Evolutionary conservation across 2,888 invertebrate species (phyloP), one percentile per base, ranked within the genome.

Genomic region (Podotricha telesiphe): DNA sequence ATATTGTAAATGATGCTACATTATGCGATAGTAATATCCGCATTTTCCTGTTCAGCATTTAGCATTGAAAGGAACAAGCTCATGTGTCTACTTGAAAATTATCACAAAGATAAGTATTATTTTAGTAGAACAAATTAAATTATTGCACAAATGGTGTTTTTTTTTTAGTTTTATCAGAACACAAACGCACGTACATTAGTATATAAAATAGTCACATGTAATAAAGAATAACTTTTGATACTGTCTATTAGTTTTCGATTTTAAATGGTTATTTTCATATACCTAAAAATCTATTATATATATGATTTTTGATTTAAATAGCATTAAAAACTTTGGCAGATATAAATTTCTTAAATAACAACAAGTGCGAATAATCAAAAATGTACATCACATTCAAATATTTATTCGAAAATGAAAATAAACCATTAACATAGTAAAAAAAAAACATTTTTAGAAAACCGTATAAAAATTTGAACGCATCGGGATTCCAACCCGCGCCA

Each of bases 301-400:
- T n/a, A n/a, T n/a, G 20, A 2, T 13, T 10, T 20, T 20, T 45
- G 5, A 37, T 19, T n/a, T 47, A 15, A 20, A 19, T 13, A 17
- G 19, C 28, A 20, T n/a, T n/a, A n/a, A n/a, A n/a, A 67, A 64
- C 53, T 40, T 55, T 40, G 28, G 40, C 67, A 67, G 53, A 67
- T 65, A 68, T 61, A 34, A 15, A 4, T 67, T 28, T 74, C 77
- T 53, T 8, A 37, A 77, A n/a, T n/a, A 68, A 68, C 79, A 81
- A 80, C 73, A 76, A 80, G 76, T 80, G 77, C 77, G 74, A 78
- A 76, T 76, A 74, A 73, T 76, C 78, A 77, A 80, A 82, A 82
- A 80, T 79, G 71, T 75, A 80, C 74, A 73, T 76, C 77, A 81
- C 77, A 79, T 73, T 77, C 73, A 67, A 67, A 84, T 80, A 84